Evolutionary conservation across 1,140 invertebrate genomes (phyloP).

Genomic region (Proales similis): DNA sequence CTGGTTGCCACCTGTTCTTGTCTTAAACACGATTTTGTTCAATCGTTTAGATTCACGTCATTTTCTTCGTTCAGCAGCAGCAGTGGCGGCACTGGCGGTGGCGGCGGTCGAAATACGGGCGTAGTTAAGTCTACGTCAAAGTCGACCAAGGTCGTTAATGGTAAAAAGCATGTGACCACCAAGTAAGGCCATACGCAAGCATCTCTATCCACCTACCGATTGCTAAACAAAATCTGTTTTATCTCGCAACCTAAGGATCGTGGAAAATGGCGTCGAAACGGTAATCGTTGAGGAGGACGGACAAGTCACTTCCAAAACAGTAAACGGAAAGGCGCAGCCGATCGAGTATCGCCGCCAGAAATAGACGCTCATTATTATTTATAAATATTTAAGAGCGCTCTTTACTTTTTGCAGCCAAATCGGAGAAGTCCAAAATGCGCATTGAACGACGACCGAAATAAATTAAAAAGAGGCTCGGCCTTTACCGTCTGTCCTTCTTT

Average conservation of each 20-base stretch:
- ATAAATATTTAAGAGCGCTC: no score
- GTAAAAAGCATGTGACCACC: conserved; percentile 32
- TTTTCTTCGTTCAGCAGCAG: not conserved
- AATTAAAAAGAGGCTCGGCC: no score
- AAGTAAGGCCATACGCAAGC: not conserved
- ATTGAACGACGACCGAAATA: no score
- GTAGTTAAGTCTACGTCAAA: conserved; percentile 20
- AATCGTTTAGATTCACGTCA: not conserved
- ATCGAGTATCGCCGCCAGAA: conserved; percentile 13
- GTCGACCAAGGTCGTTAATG: conserved; percentile 31
- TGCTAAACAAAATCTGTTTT: conserved; percentile 2
- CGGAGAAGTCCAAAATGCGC: no score
- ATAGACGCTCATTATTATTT: no score
- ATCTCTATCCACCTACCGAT: not conserved
- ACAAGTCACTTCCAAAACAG: conserved; percentile 16
- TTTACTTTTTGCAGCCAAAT: no score
- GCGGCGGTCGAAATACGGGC: not conserved
- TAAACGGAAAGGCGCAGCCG: conserved; percentile 30
- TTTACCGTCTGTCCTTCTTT: no score
- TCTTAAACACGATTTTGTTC: not conserved
- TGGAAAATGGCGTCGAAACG: conserved; percentile 35
- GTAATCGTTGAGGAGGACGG: conserved; percentile 37
- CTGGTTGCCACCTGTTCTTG: not conserved
- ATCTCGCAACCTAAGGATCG: not conserved
- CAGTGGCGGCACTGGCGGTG: not conserved